Evolutionary conservation across 2,888 invertebrate genomes (phyloP), one percentile per base, ranked within the genome.

Genomic region (Coecobrya sp.): DNA sequence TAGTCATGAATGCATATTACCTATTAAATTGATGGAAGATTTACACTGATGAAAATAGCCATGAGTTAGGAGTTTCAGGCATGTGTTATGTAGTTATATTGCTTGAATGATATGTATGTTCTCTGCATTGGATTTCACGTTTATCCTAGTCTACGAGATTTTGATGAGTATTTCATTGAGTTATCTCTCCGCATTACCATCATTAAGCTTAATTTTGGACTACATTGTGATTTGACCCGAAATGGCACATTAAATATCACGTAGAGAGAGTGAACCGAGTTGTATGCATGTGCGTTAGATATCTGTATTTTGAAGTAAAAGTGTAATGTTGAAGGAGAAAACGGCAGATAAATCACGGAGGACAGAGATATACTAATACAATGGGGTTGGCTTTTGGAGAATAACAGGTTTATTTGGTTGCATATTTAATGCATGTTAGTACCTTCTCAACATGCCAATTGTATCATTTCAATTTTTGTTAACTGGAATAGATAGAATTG

Each of bases 121-220:
- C 2, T 52, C 2, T 13, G 7, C 42, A 16, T 36, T 25, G 1
- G 5, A 0, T 76, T 45, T 45, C 68, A 1, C 27, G 27, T 10
- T 0, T 0, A 7, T 52, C 55, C 59, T 2, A 3, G 5, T 22
- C 25, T 68, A 25, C 81, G n/a, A 88, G 52, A 81, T 81, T 88
- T 65, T 87, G 55, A 42, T 88, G 65, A 65, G 81, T 65, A 68
- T 81, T 68, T 81, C 88, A 81, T 65, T 36, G 88, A 49, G 52
- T 88, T 88, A 88, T 88, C 88, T 88, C 65, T 49, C 68, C 81
- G 81, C 81, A 88, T 88, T 88, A 88, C 88, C 88, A n/a, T 81
- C 88, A 88, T 88, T 88, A 88, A 79, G 81, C 65, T 88, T 81
- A 79, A 88, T 88, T 88, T 88, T 16, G 65, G 88, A 36, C 52